Conservation (phyloP, 1,140 invertebrate genomes). For the Calliopsis andreniformis region DNA sequence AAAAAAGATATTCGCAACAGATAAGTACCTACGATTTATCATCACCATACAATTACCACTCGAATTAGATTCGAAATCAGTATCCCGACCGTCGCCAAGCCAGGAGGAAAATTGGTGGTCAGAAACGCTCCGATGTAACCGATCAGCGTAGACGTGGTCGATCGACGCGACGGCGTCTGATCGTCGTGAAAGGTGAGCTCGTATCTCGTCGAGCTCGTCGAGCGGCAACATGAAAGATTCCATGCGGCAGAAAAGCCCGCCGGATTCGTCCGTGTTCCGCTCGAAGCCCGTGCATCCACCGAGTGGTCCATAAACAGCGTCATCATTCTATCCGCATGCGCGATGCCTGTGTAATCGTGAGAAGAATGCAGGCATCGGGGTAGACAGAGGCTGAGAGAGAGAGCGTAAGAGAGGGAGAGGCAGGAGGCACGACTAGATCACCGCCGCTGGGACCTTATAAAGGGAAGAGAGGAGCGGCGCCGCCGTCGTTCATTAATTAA, state of each 20-base stretch:
- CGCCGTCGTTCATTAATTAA: slow-evolving; percentile 77
- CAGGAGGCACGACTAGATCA: slow-evolving; percentile 43
- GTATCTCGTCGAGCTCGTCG: slow-evolving; percentile 47
- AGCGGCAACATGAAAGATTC: slow-evolving; percentile 68
- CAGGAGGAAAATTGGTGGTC: slow-evolving; percentile 1
- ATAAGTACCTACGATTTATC: too few relatives aligned
- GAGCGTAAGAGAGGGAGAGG: too few relatives aligned
- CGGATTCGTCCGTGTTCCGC: slow-evolving; percentile 47
- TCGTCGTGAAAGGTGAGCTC: slow-evolving; percentile 45
- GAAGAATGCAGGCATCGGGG: slow-evolving; percentile 41
- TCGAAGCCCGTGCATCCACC: slow-evolving; percentile 35
- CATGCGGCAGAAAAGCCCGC: slow-evolving; percentile 36
- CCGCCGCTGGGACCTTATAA: slow-evolving; percentile 43
- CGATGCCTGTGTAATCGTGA: slow-evolving; percentile 47
- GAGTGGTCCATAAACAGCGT: slow-evolving; percentile 56
- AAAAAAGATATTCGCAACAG: too few relatives aligned
- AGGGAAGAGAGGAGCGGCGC: slow-evolving; percentile 53
- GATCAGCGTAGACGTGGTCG: slow-evolving; percentile 1
- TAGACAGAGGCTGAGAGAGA: too few relatives aligned
- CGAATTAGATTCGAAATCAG: too few relatives aligned
- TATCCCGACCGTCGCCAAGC: neutral
- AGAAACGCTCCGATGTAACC: slow-evolving; percentile 41
- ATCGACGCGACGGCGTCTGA: slow-evolving; percentile 44
- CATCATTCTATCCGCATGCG: slow-evolving; percentile 33
- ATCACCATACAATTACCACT: too few relatives aligned